Evolutionary conservation across 1,140 invertebrate genomes (phyloP), one percentile per base, ranked within the genome.

Genomic region (Drosophila carrolli): DNA sequence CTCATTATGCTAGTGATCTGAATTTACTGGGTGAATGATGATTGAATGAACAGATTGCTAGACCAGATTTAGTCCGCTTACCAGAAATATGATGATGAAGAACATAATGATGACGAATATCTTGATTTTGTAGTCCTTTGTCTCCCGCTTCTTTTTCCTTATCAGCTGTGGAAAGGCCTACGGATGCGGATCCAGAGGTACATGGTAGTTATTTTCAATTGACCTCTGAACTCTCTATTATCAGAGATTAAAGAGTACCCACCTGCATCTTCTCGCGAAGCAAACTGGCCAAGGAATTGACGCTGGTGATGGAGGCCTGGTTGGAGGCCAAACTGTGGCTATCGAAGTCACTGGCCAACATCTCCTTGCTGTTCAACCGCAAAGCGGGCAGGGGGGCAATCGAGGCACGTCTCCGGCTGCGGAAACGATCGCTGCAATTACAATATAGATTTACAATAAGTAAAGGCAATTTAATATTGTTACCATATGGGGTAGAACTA

Each of bases 251-350:
- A 23, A 23, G 5, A 7, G 2, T 2, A 32, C 91, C 82, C 92
- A 97, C 94, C 92, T 97, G 96, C 51, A 97, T 93, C 93, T 97
- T 97, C 84, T 97, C 96, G 74, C 95, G 95, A 1, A 97, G 93
- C 44, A 97, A 92, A 92, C 96, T 97, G 46, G 96, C 96, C 46
- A 97, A 94, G 1, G 96, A 97, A 88, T 97, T 97, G 44, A 97
- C 95, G 57, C 96, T 96, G 0, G 96, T 97, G 74, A 97, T 95
- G 5, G 96, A 97, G 63, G 91, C 84, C 61, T 92, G 91, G 44
- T 92, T 92, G 62, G 91, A 92, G 35, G 91, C 88, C 44, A 92
- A 6, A 59, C 92, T 92, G 60, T 92, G 91, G 29, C 83, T 86
- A 55, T 92, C 92, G 38, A 91, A 92, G 44, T 92, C 92, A 56